Base-by-base conservation (phyloP, 1,140 invertebrate genomes). In the Teleogryllus occipitalis region DNA sequence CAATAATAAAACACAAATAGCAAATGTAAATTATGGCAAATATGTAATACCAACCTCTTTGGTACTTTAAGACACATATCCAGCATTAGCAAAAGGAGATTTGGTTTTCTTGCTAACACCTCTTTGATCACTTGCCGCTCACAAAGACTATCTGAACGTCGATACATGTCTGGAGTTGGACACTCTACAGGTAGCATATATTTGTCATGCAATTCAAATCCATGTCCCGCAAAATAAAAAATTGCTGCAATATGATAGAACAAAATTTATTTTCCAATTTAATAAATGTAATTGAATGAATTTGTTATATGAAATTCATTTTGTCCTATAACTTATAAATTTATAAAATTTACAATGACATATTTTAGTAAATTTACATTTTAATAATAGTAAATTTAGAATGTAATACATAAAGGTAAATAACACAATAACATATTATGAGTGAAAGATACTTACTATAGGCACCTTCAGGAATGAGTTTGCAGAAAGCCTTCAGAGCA, bases 171-270 rank as follows among this genome's bases (percentile, higher is more conserved):
- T 79, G 77, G 27, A 80, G 80, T 76, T 47, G 86, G 85, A n/a
- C 84, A 82, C 80, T 87, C 85, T 72, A 84, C 80, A 22, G 86
- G 83, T 46, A 87, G 81, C 83, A 87, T 84, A 21, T 85, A 86
- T 82, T 82, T 86, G 47, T 86, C 85, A 74, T 85, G 84, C 83
- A 86, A 85, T 77, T 85, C 85, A 76, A 86, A 87, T 77, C 86
- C 86, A 84, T 87, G 86, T 0, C 86, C 86, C 81, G 83, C 86
- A 80, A 85, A 87, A 76, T 87, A 86, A 75, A 87, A 85, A 47
- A 87, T 80, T 76, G 83, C 86, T 87, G 78, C n/a, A 76, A 76
- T 0, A 47, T 1, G 18, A 65, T 14, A 14, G 2, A 65, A 65
- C 54, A 65, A 65, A 65, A 14, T 65, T 65, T 18, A 14, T 14